Percentiles rank a stretch among this genome's conserved stretches.
Evolutionary conservation across 2,888 invertebrate genomes (phyloP).

Genomic region (Polymixis lichenea): DNA sequence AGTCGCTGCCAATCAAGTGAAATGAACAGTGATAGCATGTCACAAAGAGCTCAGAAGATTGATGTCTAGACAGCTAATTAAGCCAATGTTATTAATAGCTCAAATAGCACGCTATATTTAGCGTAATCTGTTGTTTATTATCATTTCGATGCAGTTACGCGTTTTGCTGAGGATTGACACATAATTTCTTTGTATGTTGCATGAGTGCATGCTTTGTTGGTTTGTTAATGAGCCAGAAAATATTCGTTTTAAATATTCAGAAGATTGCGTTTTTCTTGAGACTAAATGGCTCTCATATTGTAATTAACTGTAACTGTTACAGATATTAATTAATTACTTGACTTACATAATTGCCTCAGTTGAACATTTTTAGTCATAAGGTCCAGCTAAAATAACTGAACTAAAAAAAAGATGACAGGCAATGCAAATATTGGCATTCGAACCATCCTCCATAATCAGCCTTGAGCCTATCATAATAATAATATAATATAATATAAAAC

Average conservation of each 20-base stretch:
- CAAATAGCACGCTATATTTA: conserved; percentile 50
- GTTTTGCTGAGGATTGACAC: conserved; percentile 36
- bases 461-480: no score
- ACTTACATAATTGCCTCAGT: not conserved
- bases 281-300: conserved; percentile 12
- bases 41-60: conserved; percentile 54
- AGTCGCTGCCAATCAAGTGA: conserved; percentile 40
- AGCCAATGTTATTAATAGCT: conserved; percentile 58
- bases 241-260: not conserved
- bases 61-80: conserved; percentile 69
- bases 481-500: no score
- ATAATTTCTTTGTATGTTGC: conserved; percentile 32
- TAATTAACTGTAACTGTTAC: conserved; percentile 10
- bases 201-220: conserved; percentile 36
- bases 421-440: not conserved
- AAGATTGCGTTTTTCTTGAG: conserved; percentile 1
- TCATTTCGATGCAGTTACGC: conserved; percentile 38
- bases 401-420: not conserved
- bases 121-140: conserved; percentile 34
- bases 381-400: not conserved
- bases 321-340: conserved; percentile 4
- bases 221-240: conserved; percentile 37
- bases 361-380: not conserved
- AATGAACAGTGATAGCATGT: conserved; percentile 52
- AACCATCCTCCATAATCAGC: no score